phyloP scores from a whole-genome alignment of 2,797 vertebrate species.

The Trichosurus vulpecula region DNA sequence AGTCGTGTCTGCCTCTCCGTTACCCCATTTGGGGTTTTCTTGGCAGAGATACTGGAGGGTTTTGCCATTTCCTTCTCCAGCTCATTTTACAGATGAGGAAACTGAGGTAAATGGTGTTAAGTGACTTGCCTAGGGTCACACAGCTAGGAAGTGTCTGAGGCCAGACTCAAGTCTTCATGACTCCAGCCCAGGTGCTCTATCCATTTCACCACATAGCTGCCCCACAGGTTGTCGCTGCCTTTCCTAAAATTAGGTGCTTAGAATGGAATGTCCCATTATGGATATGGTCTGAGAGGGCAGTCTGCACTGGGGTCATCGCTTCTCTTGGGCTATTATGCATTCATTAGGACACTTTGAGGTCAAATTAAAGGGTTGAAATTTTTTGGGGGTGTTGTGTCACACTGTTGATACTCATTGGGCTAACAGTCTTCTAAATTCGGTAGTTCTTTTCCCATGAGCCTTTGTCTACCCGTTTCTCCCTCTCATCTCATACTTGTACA shows the following conservation, averaged over 20 bases:
- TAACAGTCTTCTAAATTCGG: not conserved
- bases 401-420: not conserved
- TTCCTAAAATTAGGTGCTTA: not conserved
- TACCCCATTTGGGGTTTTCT: not conserved
- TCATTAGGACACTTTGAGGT: not conserved
- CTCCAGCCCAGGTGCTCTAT: not conserved
- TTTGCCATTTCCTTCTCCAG: no score
- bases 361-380: not conserved
- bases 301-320: not conserved
- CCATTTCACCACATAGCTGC: not conserved
- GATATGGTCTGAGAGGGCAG: not conserved
- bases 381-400: not conserved
- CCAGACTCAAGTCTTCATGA: not conserved
- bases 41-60: not conserved
- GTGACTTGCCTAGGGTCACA: not conserved
- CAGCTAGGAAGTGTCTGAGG: no score
- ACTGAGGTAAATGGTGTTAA: not conserved
- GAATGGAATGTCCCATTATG: not conserved
- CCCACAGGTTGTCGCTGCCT: not conserved
- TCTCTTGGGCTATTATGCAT: not conserved
- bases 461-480: not conserved
- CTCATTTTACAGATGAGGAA: not conserved
- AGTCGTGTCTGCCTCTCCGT: not conserved
- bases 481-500: not conserved
- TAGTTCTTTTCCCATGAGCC: not conserved